Base-by-base conservation (phyloP, 2,888 invertebrate genomes). In the Dryocosmus kuriphilus region DNA sequence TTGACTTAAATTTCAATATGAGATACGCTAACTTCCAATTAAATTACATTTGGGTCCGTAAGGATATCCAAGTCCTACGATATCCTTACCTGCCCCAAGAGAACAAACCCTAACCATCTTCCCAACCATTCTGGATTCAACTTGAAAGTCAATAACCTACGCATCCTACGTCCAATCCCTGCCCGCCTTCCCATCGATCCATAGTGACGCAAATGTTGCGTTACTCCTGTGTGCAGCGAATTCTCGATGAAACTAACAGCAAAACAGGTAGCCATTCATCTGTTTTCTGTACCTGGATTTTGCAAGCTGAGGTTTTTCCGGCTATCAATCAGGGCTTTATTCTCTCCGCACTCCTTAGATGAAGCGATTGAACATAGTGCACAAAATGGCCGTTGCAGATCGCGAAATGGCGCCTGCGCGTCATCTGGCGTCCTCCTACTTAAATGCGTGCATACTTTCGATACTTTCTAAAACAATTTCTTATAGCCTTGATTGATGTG, bases 301-400 rank as follows among this genome's bases (percentile, higher is more conserved):
- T 55, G 46, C 75, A 75, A 75, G 74, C 79, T 71, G n/a, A 63
- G 3, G 19, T 63, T 63, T 63, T 62, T 63, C 63, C 22, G 9
- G 88, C 89, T 90, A 89, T 85, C 87, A 86, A 85, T 89, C 88
- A 89, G 86, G 87, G 89, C 89, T 90, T 89, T 90, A 90, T 89
- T 84, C 87, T 83, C 81, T 86, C 87, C 89, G 87, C 85, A 85
- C 87, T 82, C 81, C 82, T 81, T 46, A 55, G 24, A 65, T 77
- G 63, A 71, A 46, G 76, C 71, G 77, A 65, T 75, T 74, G 61
- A 51, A 78, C 81, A 79, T 80, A 82, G 80, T 85, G 84, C 83
- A 85, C 88, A 87, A 88, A 86, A 88, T 87, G 88, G 88, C 87
- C 84, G 88, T 80, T 83, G 75, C 79, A 74, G 83, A 81, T 85